These are phyloP conservation scores for Uloborus diversus DNA, from an alignment of 1,140 invertebrate species.

Conservation along the genomic window DNA sequence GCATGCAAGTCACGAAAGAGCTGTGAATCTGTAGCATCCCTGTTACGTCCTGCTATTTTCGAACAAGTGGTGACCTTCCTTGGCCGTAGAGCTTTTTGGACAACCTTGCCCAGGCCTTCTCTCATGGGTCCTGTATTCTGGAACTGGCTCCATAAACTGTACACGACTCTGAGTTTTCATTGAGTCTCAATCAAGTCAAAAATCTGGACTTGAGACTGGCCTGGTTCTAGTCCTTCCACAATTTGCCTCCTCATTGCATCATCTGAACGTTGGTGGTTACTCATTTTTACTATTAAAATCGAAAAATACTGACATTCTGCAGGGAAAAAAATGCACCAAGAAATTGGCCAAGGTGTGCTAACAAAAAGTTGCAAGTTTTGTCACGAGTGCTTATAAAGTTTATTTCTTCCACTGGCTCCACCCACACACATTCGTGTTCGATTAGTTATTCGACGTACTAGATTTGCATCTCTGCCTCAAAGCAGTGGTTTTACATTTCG, in stretches of 20 bases:
- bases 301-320: background rate
- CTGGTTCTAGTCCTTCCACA: background rate
- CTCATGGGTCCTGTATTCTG: background rate
- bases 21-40: background rate
- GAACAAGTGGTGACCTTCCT: background rate
- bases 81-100: background rate
- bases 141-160: background rate
- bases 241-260: background rate
- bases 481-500: background rate
- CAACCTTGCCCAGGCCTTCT: background rate
- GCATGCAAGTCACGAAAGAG: background rate
- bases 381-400: background rate
- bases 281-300: background rate
- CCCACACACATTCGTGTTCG: background rate
- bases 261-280: background rate
- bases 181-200: too few species aligned
- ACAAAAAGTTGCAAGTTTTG: background rate
- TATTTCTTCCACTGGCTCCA: background rate
- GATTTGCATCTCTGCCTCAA: background rate
- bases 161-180: background rate
- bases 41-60: too few species aligned
- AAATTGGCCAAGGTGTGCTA: background rate
- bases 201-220: background rate
- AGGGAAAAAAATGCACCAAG: background rate
- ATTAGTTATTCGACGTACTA: background rate